Evolutionary conservation across 2,888 invertebrate genomes (phyloP), one percentile per base, ranked within the genome.

Genomic region (Hecatera dysodea): DNA sequence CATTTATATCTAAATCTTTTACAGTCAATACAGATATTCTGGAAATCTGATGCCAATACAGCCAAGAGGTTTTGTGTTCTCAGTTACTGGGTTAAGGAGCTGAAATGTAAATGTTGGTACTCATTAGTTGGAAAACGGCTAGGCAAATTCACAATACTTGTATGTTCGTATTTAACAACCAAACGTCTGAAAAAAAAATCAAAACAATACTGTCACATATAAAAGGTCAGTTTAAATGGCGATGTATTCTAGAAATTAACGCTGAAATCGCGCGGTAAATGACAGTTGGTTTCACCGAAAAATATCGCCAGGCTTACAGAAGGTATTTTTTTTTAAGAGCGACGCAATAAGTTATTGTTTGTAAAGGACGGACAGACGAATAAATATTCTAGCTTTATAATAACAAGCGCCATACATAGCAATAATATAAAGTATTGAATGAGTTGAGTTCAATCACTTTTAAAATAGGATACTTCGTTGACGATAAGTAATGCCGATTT

Each of bases 331-430:
- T 46, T 59, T 52, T 70, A 48, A n/a, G 27, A 29, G 44, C 8
- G 36, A 27, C 36, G 22, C 60, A 61, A 80, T 74, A 74, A 56
- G 60, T 75, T 67, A 61, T 46, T 56, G 50, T 75, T 81, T 67
- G 39, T 27, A 42, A 4, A 67, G 55, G 59, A 65, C n/a, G 50
- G 55, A 57, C 36, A 33, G n/a, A 50, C 48, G 8, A 27, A 29
- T 48, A 56, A 46, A 60, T 75, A 67, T 27, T 56, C 22, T 12
- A 12, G 27, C n/a, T n/a, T 50, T 75, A 65, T 50, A 24, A 46
- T 12, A 61, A 66, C 60, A 29, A 56, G 67, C 75, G 60, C 67
- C 75, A 57, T 36, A 19, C 29, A 5, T n/a, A 39, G 17, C 29
- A 46, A 77, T 50, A 75, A 70, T 39, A 39, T 74, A 5, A 7